phyloP scores from a whole-genome alignment of 2,888 invertebrate species.

The Athetis lepigone region DNA sequence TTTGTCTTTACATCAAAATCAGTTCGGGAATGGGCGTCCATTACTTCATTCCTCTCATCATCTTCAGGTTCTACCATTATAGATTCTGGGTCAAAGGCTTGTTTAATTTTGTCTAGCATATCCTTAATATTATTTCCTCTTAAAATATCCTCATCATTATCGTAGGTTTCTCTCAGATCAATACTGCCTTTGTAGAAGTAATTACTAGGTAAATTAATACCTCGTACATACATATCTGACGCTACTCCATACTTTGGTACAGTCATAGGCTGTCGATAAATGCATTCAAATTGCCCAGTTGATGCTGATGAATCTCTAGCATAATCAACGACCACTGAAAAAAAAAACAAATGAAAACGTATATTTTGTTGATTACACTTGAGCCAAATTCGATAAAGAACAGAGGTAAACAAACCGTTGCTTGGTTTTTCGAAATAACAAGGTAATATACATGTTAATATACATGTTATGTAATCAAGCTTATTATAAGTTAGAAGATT shows the following conservation, averaged over 20 bases:
- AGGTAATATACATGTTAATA: too few species aligned
- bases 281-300: slow-evolving; percentile 91
- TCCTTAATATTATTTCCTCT: slow-evolving; percentile 71
- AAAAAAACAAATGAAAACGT: slow-evolving; percentile 22
- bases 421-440: too few species aligned
- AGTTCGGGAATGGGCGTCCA: slow-evolving; percentile 54
- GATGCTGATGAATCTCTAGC: slow-evolving; percentile 78
- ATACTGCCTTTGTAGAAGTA: slow-evolving; percentile 82
- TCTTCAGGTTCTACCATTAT: slow-evolving; percentile 73
- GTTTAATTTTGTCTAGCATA: slow-evolving; percentile 72
- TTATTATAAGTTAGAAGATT: too few species aligned
- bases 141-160: slow-evolving; percentile 67
- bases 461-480: too few species aligned
- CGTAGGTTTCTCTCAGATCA: slow-evolving; percentile 68
- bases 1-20: slow-evolving; percentile 68
- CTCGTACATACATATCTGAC: slow-evolving; percentile 75
- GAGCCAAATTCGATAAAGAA: too few species aligned
- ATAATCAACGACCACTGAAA: slow-evolving; percentile 90
- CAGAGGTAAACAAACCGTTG: too few species aligned
- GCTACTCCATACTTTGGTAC: slow-evolving; percentile 72
- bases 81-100: slow-evolving; percentile 68
- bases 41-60: slow-evolving; percentile 31
- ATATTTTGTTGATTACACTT: too few species aligned
- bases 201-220: slow-evolving; percentile 73
- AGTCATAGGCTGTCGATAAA: slow-evolving; percentile 84